phyloP scores from a whole-genome alignment of 1,140 invertebrate genomes.

The Lucilia cuprina region DNA sequence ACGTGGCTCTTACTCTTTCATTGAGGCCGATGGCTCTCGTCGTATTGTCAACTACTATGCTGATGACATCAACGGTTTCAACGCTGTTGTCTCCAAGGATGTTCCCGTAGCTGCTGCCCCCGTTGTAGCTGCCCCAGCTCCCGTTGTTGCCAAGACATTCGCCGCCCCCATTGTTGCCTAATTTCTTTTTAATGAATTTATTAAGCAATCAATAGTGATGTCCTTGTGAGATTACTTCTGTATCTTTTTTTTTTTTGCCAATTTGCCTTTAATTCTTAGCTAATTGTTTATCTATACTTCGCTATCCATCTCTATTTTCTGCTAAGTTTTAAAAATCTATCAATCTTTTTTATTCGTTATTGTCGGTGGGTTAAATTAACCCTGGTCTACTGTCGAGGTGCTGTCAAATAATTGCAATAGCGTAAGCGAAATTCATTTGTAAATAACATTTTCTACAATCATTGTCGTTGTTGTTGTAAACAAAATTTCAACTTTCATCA shows the following conservation, averaged over 20 bases:
- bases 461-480: slow-evolving; percentile 55
- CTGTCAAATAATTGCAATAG: slow-evolving; percentile 21
- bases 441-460: slow-evolving; percentile 58
- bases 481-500: slow-evolving; percentile 55
- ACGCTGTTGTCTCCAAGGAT: slow-evolving; percentile 68
- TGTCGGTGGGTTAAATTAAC: neutral
- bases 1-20: slow-evolving; percentile 66
- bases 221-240: neutral
- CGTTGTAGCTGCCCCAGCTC: slow-evolving; percentile 46
- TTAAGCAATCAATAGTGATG: neutral
- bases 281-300: slow-evolving; percentile 32
- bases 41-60: slow-evolving; percentile 68
- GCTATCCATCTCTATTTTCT: neutral
- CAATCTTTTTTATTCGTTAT: neutral
- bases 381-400: slow-evolving; percentile 7
- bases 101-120: slow-evolving; percentile 59
- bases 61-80: slow-evolving; percentile 67
- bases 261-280: slow-evolving; percentile 30
- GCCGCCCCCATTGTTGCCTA: slow-evolving; percentile 54
- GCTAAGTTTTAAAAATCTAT: neutral
- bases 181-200: slow-evolving; percentile 12
- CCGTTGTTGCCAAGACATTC: slow-evolving; percentile 46
- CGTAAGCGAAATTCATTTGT: slow-evolving; percentile 52
- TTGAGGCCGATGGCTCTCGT: slow-evolving; percentile 67
- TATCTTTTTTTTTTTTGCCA: slow-evolving; percentile 23